Conservation (phyloP, 2,797 vertebrate species). For the Lophotriccus pileatus region DNA sequence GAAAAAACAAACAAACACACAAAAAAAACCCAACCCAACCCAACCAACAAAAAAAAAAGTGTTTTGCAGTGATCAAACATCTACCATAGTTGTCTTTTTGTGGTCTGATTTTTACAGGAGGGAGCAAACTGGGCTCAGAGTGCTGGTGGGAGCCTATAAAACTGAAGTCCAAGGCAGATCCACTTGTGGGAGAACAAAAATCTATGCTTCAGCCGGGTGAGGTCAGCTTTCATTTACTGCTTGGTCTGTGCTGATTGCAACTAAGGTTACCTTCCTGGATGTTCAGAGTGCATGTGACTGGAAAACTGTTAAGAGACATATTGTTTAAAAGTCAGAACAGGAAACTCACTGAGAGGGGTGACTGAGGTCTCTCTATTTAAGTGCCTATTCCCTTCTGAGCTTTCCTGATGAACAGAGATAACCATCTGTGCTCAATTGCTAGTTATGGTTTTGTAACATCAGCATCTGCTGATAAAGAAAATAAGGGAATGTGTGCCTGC, state of each 20-base stretch:
- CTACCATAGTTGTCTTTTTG: rapidly evolving
- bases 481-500: conserved; percentile 59
- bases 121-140: background rate
- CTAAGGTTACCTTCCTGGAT: background rate
- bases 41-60: too few relatives aligned
- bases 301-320: conserved; percentile 15
- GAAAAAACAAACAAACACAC: background rate
- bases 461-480: conserved; percentile 75
- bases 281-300: background rate
- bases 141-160: background rate
- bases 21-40: too few relatives aligned
- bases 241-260: background rate
- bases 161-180: background rate
- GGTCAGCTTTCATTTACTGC: background rate
- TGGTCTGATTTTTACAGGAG: background rate
- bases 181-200: background rate
- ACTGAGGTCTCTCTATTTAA: conserved; percentile 45
- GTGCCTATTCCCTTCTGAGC: conserved; percentile 59
- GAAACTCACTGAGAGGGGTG: conserved; percentile 35
- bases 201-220: background rate
- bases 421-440: conserved; percentile 74
- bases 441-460: conserved; percentile 70
- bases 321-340: conserved; percentile 32
- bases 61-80: background rate
- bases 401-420: conserved; percentile 52